phyloP scores from a whole-genome alignment of 2,888 invertebrate species.

The Ormia ochracea region DNA sequence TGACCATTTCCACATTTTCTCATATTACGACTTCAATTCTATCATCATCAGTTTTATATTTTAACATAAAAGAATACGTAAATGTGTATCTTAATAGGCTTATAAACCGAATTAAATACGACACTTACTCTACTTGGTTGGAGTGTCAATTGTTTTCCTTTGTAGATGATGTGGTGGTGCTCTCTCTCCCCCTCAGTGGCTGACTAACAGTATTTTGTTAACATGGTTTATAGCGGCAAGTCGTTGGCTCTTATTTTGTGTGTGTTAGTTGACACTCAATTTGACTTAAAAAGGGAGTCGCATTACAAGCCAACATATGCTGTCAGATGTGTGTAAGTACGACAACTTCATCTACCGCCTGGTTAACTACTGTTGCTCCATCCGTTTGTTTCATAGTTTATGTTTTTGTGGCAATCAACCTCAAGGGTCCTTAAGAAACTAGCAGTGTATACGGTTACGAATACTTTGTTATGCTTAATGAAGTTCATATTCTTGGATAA shows the following conservation, averaged over 20 bases:
- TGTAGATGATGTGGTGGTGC: slow-evolving; percentile 3
- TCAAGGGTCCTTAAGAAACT: slow-evolving; percentile 71
- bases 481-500: slow-evolving; percentile 64
- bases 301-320: slow-evolving; percentile 56
- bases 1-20: slow-evolving; percentile 47
- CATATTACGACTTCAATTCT: slow-evolving; percentile 29
- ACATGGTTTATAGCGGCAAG: slow-evolving; percentile 42
- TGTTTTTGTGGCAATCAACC: slow-evolving; percentile 57
- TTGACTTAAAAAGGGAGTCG: slow-evolving; percentile 68
- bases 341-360: slow-evolving; percentile 25
- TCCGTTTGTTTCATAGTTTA: neutral
- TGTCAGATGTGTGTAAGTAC: neutral
- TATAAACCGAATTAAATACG: slow-evolving; percentile 73
- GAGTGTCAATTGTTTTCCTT: slow-evolving; percentile 51
- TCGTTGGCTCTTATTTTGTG: slow-evolving; percentile 49
- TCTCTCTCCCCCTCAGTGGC: neutral
- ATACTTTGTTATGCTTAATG: slow-evolving; percentile 68
- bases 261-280: slow-evolving; percentile 76
- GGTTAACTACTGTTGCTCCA: slow-evolving; percentile 1
- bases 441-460: too few species aligned
- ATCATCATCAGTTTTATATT: slow-evolving; percentile 54
- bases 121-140: slow-evolving; percentile 66
- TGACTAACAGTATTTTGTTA: slow-evolving; percentile 16
- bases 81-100: slow-evolving; percentile 41
- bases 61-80: slow-evolving; percentile 2